Percentiles rank a stretch among this genome's conserved stretches.
These are phyloP conservation scores for Megamerina dolium DNA, from an alignment of 2,888 invertebrate genomes.

Conservation along the genomic window DNA sequence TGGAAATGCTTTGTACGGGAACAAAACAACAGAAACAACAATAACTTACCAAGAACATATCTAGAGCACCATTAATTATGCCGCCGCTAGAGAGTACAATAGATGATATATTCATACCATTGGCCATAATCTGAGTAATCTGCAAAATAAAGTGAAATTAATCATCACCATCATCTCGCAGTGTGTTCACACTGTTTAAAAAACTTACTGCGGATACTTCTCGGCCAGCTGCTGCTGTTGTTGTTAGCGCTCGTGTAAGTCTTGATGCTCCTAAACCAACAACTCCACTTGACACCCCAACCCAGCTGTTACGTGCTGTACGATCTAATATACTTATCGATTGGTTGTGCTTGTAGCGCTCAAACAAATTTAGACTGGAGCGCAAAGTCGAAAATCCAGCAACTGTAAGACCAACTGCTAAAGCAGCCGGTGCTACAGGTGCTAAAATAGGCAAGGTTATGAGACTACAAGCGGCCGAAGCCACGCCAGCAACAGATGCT, in stretches of 20 bases:
- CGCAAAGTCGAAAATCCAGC: slow-evolving; percentile 34
- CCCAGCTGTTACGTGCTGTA: slow-evolving; percentile 36
- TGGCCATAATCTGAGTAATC: too few relatives aligned
- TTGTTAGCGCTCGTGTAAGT: slow-evolving; percentile 31
- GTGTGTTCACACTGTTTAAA: too few relatives aligned
- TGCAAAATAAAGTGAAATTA: too few relatives aligned
- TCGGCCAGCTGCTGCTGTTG: slow-evolving; percentile 30
- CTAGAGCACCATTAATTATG: slow-evolving; percentile 33
- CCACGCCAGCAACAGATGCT: slow-evolving; percentile 28
- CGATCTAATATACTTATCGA: slow-evolving; percentile 32
- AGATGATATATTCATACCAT: slow-evolving; percentile 41
- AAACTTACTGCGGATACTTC: slow-evolving; percentile 34
- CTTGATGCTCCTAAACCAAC: slow-evolving; percentile 33
- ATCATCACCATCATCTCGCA: too few relatives aligned
- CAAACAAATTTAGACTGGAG: slow-evolving; percentile 28
- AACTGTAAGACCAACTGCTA: slow-evolving; percentile 25
- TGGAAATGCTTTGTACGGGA: too few relatives aligned
- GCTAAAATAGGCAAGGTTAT: slow-evolving; percentile 26
- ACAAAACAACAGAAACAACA: too few relatives aligned
- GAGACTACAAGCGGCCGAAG: slow-evolving; percentile 24
- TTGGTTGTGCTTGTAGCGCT: slow-evolving; percentile 40
- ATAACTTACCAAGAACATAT: slow-evolving; percentile 35
- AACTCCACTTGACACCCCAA: slow-evolving; percentile 32
- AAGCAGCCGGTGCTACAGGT: slow-evolving; percentile 29
- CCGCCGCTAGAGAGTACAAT: slow-evolving; percentile 40